phyloP scores from a whole-genome alignment of 2,113 vertebrate species.

The Trinectes maculatus region DNA sequence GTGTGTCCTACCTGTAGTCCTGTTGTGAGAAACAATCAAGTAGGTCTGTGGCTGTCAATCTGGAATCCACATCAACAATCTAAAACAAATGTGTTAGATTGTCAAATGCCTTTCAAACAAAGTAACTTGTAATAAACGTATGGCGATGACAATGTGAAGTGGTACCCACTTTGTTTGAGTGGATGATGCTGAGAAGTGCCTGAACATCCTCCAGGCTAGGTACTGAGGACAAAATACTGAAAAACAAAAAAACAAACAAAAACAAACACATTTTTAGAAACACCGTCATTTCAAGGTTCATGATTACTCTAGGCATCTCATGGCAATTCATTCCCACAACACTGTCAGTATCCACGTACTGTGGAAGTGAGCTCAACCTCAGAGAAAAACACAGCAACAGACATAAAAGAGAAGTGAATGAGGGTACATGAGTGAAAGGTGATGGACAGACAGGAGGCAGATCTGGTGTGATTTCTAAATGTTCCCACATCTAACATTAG shows the following conservation, averaged over 20 bases:
- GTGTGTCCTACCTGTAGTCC: constrained; percentile 83
- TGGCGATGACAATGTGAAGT: background rate
- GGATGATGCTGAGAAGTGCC: constrained; percentile 85
- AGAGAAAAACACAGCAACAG: background rate
- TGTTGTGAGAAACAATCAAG: constrained; percentile 88
- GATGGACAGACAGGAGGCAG: background rate
- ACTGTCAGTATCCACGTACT: background rate
- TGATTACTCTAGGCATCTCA: no score
- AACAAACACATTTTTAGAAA: no score
- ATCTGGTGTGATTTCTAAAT: constrained; percentile 24
- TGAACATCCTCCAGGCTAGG: constrained; percentile 85
- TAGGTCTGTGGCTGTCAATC: constrained; percentile 85
- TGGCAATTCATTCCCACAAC: background rate
- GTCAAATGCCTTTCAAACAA: background rate
- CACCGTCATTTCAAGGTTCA: background rate
- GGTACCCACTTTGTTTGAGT: constrained; percentile 85
- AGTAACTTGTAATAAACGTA: background rate
- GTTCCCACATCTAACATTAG: constrained; percentile 22
- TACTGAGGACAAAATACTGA: constrained; percentile 86
- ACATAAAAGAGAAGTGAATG: background rate
- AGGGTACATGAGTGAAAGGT: background rate
- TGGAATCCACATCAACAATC: constrained; percentile 78
- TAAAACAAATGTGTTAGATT: no score
- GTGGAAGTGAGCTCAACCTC: no score
- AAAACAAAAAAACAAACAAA: constrained; percentile 26